Conservation (phyloP, 2,888 invertebrate genomes). For the Agrilus mali region DNA sequence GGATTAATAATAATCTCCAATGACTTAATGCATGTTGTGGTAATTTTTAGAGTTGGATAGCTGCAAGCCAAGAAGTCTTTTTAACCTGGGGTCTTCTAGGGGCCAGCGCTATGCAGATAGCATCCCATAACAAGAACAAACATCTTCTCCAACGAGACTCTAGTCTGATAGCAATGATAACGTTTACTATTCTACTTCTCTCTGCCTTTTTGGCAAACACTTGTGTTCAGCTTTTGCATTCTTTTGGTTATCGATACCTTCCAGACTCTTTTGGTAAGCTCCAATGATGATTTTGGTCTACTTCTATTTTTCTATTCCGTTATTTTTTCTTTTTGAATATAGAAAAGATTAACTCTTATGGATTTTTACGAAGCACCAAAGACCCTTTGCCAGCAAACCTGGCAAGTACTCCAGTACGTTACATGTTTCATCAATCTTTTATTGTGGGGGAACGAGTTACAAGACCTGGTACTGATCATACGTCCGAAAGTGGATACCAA, state of each 20-base stretch:
- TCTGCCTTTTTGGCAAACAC: slow-evolving; percentile 72
- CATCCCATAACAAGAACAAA: slow-evolving; percentile 60
- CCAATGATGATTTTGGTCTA: neutral
- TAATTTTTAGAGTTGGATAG: slow-evolving; percentile 66
- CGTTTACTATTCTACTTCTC: slow-evolving; percentile 60
- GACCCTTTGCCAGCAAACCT: slow-evolving; percentile 49
- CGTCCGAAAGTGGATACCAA: slow-evolving; percentile 65
- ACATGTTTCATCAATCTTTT: slow-evolving; percentile 59
- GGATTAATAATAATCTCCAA: too few species aligned
- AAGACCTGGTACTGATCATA: slow-evolving; percentile 42
- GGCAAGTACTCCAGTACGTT: slow-evolving; percentile 48
- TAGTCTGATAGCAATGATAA: slow-evolving; percentile 54
- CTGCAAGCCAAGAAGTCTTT: slow-evolving; percentile 80
- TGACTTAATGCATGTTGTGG: slow-evolving; percentile 13
- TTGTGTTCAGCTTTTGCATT: slow-evolving; percentile 64
- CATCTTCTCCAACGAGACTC: slow-evolving; percentile 51
- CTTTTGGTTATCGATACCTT: slow-evolving; percentile 59
- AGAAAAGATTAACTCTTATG: slow-evolving; percentile 61
- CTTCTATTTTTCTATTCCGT: too few species aligned
- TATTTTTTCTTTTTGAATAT: slow-evolving; percentile 15
- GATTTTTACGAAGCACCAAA: slow-evolving; percentile 52
- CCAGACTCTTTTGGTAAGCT: slow-evolving; percentile 77
- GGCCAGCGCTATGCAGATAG: slow-evolving; percentile 67
- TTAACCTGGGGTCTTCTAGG: slow-evolving; percentile 79
- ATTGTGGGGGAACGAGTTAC: slow-evolving; percentile 56